These are phyloP conservation scores for Eulithis prunata DNA, from an alignment of 2,888 invertebrate genomes.

Conservation along the genomic window DNA sequence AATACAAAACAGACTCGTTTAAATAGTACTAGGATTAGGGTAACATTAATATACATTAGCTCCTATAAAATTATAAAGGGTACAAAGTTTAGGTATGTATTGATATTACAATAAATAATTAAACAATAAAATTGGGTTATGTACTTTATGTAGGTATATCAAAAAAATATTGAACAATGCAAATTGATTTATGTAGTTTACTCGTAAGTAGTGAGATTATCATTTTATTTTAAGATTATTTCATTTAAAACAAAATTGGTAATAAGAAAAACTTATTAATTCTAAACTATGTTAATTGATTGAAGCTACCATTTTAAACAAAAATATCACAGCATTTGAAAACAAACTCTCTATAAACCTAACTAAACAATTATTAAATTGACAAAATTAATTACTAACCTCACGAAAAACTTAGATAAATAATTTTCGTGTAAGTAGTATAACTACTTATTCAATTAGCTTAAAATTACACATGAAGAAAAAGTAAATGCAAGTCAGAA, in stretches of 20 bases:
- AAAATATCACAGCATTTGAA: conserved; percentile 46
- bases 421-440: neutral
- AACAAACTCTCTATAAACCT: conserved; percentile 27
- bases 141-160: too few relatives aligned
- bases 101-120: neutral
- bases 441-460: neutral
- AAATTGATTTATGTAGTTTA: too few relatives aligned
- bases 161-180: conserved; percentile 17
- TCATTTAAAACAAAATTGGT: too few relatives aligned
- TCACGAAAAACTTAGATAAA: neutral
- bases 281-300: too few relatives aligned
- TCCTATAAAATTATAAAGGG: conserved; percentile 49
- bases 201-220: too few relatives aligned
- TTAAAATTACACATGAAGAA: neutral
- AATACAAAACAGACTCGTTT: conserved; percentile 66
- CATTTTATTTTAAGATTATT: too few relatives aligned
- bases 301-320: conserved; percentile 13
- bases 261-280: too few relatives aligned
- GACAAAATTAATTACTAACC: conserved; percentile 9
- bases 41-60: conserved; percentile 59
- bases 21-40: conserved; percentile 59
- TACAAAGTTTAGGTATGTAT: conserved; percentile 9
- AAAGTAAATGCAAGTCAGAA: neutral
- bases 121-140: too few relatives aligned
- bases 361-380: conserved; percentile 10